Evolutionary conservation across 2,113 vertebrate species (phyloP), one percentile per base, ranked within the genome.

Genomic region (Epinephelus moara): DNA sequence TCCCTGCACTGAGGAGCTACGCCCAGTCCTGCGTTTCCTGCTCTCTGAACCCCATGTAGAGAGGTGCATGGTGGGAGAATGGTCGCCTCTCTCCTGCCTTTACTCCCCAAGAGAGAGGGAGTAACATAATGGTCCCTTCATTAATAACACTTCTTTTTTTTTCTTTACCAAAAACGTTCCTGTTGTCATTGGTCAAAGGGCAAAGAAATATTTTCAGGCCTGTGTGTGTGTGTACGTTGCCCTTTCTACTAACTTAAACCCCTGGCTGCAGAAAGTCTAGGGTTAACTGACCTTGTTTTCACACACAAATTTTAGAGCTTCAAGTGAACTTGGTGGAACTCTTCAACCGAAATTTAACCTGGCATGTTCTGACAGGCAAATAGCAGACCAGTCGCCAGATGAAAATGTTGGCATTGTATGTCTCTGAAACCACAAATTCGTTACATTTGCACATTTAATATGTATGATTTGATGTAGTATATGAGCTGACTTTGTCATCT

Each of bases 11-110:
- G 62, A 89, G 88, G 73, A 90, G 89, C 52, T n/a, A 95, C 94
- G 6, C 95, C 95, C 95, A 93, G 83, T 72, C 78, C 82, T 75
- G 75, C 18, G 47, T 85, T 97, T 97, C 96, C 96, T 96, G 93
- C 93, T 91, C 85, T 72, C 80, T 63, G 80, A 89, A 78, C 91
- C 95, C 93, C 91, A 87, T 81, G 87, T 70, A 78, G 84, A 87
- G 81, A 81, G 59, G 23, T 60, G 75, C 55, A 87, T 71, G 37
- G 13, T 87, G 81, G 82, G 80, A 89, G 55, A 68, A 40, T 37
- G 55, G 59, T 52, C 27, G 17, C n/a, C 70, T 55, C 25, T n/a
- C 56, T 37, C 83, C 63, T 27, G 27, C 3, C 15, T 25, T 9
- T 40, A 9, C 55, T 23, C 40, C 27, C 21, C 15, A 53, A 23